Conservation (phyloP, 2,113 vertebrate genomes). For the Laterallus jamaicensis region DNA sequence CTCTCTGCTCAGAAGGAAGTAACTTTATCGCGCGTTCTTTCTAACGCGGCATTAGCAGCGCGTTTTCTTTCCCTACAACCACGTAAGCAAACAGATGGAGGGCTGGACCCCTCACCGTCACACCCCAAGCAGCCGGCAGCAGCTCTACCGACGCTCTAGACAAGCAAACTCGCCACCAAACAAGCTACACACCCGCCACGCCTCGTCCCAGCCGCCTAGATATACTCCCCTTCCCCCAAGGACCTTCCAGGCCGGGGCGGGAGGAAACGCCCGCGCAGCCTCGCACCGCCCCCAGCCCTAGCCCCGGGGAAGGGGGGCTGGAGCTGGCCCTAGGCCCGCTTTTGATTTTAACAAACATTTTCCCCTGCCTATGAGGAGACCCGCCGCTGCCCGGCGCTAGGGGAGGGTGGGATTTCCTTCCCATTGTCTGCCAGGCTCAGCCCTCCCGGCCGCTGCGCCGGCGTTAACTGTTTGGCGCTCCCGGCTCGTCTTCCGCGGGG, state of each 20-base stretch:
- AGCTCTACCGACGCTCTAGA: not conserved
- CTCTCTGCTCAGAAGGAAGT: not conserved
- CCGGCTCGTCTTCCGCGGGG: not conserved
- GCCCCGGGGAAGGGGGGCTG: not conserved
- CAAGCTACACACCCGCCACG: not conserved
- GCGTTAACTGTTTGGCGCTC: not conserved
- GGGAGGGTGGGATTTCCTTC: conserved; percentile 53
- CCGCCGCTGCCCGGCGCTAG: not conserved
- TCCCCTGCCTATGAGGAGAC: not conserved
- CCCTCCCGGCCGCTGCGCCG: not conserved
- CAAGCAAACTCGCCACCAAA: fast-evolving
- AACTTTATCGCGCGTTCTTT: not conserved
- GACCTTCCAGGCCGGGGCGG: not conserved
- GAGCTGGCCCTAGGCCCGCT: not conserved
- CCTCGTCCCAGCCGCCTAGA: fast-evolving
- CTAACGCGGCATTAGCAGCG: not conserved
- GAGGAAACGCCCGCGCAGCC: not conserved
- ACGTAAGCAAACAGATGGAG: not conserved
- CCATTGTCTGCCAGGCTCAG: conserved; percentile 40
- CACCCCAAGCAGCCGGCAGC: not conserved
- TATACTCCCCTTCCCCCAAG: not conserved
- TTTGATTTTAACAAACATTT: conserved; percentile 20
- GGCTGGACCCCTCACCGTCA: not conserved
- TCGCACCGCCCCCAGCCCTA: not conserved
- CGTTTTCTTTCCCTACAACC: not conserved